Percentiles rank a stretch among this genome's conserved stretches.
These are phyloP conservation scores for Drosophila mayri DNA, from an alignment of 1,140 invertebrate genomes.

Conservation along the genomic window DNA sequence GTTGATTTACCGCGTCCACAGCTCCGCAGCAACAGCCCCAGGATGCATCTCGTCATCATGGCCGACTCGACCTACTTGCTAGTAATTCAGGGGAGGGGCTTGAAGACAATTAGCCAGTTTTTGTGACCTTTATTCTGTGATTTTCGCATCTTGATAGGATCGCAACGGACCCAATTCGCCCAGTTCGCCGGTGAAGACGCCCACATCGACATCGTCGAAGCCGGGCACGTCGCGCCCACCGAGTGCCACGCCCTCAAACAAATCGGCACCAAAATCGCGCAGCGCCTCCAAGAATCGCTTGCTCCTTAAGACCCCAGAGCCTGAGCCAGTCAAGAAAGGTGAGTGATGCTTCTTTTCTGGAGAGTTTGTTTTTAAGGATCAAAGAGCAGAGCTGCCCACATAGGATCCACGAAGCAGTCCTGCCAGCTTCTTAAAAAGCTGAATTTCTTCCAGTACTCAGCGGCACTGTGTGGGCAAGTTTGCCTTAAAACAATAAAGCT, in stretches of 20 bases:
- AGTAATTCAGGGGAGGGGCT: conserved; percentile 47
- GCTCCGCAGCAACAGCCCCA: conserved; percentile 18
- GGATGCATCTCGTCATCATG: conserved; percentile 79
- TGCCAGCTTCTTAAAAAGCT: not conserved
- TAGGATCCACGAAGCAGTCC: not conserved
- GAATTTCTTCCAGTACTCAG: not conserved
- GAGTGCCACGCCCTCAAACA: conserved; percentile 84
- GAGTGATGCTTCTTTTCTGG: conserved; percentile 38
- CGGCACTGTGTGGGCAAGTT: not conserved
- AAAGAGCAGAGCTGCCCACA: not conserved
- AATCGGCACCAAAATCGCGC: conserved; percentile 79
- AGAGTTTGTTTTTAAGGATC: not conserved
- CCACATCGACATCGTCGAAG: conserved; percentile 83
- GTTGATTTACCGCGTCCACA: conserved; percentile 20
- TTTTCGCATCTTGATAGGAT: conserved; percentile 60
- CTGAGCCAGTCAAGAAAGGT: conserved; percentile 91
- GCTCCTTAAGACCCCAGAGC: conserved; percentile 83
- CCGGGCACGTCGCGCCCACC: conserved; percentile 78
- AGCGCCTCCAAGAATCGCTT: conserved; percentile 82
- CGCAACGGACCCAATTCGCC: conserved; percentile 84
- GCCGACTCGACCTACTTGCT: conserved; percentile 69
- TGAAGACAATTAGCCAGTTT: not conserved
- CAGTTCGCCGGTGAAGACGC: conserved; percentile 82
- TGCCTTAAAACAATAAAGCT: not conserved
- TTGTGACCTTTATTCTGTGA: not conserved